Evolutionary conservation across 2,797 vertebrate genomes (phyloP), one percentile per base, ranked within the genome.

Genomic region (Heliangelus exortis): DNA sequence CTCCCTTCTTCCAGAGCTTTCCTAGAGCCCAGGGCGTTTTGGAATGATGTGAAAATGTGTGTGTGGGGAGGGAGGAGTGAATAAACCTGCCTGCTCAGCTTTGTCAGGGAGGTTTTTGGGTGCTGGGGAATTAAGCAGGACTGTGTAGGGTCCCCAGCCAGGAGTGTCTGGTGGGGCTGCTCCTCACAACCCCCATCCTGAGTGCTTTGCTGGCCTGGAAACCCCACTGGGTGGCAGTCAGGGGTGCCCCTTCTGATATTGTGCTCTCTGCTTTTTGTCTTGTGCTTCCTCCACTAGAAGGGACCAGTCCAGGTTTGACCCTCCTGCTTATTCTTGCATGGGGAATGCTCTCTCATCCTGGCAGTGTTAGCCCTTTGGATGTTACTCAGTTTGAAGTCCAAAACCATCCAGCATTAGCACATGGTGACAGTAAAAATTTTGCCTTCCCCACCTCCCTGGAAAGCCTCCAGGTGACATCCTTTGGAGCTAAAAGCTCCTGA

Each of bases 271-370:
- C 95, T 96, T 90, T 96, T 92, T 97, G 69, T 94, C 95, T 95
- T 94, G 90, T 97, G 96, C 97, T 97, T 95, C 96, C 97, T 93
- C 83, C 90, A 93, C 96, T 91, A 96, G 97, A 97, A 97, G 98
- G 97, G 93, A 95, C 96, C 92, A 88, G 96, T 91, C 96, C 97
- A 98, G 97, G 97, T 95, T 97, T 97, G 97, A 90, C 84, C 94
- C 8, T 94, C 90, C 96, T 96, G 95, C 96, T 97, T 95, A 36
- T 29, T 96, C 95, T 94, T 95, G 95, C 94, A 58, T 97, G 96
- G 95, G 66, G 96, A 96, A 96, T 84, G 86, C 90, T 78, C 31
- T 92, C 76, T 95, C 84, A 89, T 95, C 93, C 95, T 67, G 90
- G 88, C 82, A 87, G 65, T 90, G 95, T 96, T 96, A 89, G 96